These are phyloP conservation scores for Ascidia mentula DNA, from an alignment of 23 tunicate genomes.

Conservation along the genomic window DNA sequence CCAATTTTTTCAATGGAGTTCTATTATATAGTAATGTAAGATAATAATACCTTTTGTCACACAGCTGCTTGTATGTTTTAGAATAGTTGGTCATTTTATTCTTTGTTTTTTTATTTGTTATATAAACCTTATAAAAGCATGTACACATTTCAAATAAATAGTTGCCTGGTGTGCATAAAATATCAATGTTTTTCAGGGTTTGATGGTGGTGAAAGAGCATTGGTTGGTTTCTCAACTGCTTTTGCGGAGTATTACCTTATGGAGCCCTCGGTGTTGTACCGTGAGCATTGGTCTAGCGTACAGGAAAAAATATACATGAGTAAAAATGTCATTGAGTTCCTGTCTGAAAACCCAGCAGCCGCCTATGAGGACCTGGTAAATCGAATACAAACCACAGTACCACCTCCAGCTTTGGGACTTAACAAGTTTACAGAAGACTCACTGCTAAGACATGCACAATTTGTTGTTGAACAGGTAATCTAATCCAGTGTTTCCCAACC, in stretches of 20 bases:
- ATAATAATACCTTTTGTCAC: no score
- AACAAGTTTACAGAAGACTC: conserved; percentile 76
- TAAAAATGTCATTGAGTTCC: conserved; percentile 77
- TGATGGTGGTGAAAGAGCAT: conserved; percentile 85
- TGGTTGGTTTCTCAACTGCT: conserved; percentile 89
- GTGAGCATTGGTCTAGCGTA: conserved; percentile 45
- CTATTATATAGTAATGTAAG: no score
- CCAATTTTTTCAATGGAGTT: no score
- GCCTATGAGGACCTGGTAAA: conserved; percentile 80
- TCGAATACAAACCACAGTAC: conserved; percentile 64
- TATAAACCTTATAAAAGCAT: no score
- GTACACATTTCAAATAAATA: no score
- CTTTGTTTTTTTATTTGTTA: no score
- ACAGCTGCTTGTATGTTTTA: no score
- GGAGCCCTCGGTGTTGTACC: conserved; percentile 56
- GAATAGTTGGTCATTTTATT: no score
- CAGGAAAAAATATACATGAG: conserved; percentile 94
- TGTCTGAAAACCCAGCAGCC: conserved; percentile 49
- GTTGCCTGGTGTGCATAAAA: no score
- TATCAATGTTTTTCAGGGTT: conserved; percentile 65
- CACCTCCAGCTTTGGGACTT: conserved; percentile 51
- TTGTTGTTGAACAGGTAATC: conserved; percentile 82
- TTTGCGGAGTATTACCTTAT: conserved; percentile 79
- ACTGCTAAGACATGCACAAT: conserved; percentile 87
- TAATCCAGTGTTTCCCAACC: no score